A percentile compares a stretch with the other conserved stretches of the same genome.
Evolutionary conservation across 2,888 invertebrate genomes (phyloP).

Genomic region (Beris morrisii): DNA sequence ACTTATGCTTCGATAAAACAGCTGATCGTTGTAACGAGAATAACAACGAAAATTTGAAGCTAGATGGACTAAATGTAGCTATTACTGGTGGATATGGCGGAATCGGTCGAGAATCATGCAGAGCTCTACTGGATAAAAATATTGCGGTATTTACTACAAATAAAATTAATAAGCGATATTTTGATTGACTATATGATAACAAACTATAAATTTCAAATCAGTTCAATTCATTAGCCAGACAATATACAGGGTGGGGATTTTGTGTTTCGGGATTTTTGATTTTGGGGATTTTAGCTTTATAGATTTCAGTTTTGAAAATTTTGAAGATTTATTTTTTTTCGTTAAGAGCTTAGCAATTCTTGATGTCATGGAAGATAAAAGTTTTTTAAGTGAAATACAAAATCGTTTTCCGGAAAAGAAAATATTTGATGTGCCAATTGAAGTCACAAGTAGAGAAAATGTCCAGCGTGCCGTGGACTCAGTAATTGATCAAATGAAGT

Average conservation of each 20-base stretch:
- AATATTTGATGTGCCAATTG: not conserved
- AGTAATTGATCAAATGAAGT: not conserved
- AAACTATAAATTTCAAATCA: too few relatives aligned
- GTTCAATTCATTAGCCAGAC: too few relatives aligned
- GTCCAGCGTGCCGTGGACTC: not conserved
- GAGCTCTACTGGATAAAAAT: not conserved
- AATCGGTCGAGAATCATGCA: not conserved
- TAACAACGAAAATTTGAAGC: too few relatives aligned
- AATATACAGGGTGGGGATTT: too few relatives aligned
- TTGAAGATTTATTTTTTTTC: not conserved
- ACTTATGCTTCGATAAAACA: too few relatives aligned
- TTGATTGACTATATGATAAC: too few relatives aligned
- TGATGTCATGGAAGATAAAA: constrained; percentile 1
- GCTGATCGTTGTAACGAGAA: too few relatives aligned
- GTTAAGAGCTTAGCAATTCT: constrained; percentile 3
- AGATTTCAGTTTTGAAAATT: not conserved
- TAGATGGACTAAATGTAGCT: not conserved
- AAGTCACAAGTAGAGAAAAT: not conserved
- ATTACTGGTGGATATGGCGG: constrained; percentile 13
- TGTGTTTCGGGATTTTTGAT: too few relatives aligned
- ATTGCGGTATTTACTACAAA: not conserved
- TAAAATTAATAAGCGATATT: too few relatives aligned
- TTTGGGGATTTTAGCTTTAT: too few relatives aligned
- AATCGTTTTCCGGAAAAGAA: not conserved
- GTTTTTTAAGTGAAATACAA: not conserved